A percentile compares a stretch with the other conserved stretches of the same genome.
Evolutionary conservation across 2,888 invertebrate genomes (phyloP).

Genomic region (Hydroisotoma schaefferi): DNA sequence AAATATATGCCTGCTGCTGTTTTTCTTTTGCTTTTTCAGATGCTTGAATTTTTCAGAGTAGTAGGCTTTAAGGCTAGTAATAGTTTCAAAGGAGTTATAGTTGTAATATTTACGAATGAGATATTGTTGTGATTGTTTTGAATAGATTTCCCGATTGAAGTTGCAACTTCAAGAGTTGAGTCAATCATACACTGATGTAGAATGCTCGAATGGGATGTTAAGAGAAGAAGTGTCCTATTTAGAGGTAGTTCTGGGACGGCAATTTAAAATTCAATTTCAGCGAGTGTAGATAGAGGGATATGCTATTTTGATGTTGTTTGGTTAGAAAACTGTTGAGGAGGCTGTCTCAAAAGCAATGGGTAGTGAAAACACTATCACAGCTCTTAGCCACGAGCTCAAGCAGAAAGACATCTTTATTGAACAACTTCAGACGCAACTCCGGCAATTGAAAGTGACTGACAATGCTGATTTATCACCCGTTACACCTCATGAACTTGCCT

Average conservation of each 20-base stretch:
- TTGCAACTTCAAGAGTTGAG: slow-evolving; percentile 44
- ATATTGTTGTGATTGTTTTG: background rate
- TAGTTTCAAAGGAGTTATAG: no score
- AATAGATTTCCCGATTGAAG: slow-evolving; percentile 45
- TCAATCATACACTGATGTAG: slow-evolving; percentile 60
- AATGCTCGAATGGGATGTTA: slow-evolving; percentile 66
- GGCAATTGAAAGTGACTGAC: slow-evolving; percentile 26
- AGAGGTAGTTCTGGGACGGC: slow-evolving; percentile 50
- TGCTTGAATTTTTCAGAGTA: no score
- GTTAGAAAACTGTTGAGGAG: slow-evolving; percentile 46
- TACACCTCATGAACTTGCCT: slow-evolving; percentile 43
- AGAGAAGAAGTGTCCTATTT: slow-evolving; percentile 62
- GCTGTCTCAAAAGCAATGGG: slow-evolving; percentile 38
- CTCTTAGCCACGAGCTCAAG: slow-evolving; percentile 57
- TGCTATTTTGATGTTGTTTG: no score
- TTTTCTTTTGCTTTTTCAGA: slow-evolving; percentile 7
- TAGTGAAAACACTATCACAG: slow-evolving; percentile 54
- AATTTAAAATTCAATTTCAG: no score
- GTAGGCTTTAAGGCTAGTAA: no score
- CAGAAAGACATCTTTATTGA: slow-evolving; percentile 57
- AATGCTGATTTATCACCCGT: slow-evolving; percentile 11
- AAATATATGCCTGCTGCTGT: no score
- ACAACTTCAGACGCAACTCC: slow-evolving; percentile 54
- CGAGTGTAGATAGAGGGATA: no score
- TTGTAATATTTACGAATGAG: background rate